Percentiles rank a stretch among this genome's conserved stretches.
phyloP scores from a whole-genome alignment of 1,140 invertebrate genomes.

The Geopemphigus sp. region DNA sequence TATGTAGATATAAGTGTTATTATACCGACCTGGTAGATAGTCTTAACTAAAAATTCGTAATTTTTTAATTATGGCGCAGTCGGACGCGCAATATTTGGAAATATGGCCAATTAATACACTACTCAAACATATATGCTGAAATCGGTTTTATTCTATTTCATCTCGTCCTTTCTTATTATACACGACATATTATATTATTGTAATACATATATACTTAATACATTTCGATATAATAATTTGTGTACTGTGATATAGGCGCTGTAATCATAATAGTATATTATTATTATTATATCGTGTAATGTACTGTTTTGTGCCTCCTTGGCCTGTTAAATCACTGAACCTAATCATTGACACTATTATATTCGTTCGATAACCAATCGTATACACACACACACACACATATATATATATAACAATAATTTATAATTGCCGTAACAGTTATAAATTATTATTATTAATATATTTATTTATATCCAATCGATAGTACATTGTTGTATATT shows the following conservation, averaged over 20 bases:
- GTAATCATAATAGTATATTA: background rate
- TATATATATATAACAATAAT: too few relatives aligned
- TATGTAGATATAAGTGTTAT: too few relatives aligned
- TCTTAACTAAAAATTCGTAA: too few relatives aligned
- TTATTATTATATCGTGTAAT: background rate
- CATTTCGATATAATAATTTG: background rate
- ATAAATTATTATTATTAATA: conserved; percentile 17
- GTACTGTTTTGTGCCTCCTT: background rate
- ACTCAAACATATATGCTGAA: too few relatives aligned
- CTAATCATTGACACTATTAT: conserved; percentile 23
- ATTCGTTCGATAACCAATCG: background rate
- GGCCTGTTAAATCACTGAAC: conserved; percentile 31
- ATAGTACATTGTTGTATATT: background rate
- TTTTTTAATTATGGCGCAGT: too few relatives aligned
- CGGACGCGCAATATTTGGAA: too few relatives aligned
- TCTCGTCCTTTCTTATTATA: too few relatives aligned
- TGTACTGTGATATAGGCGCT: background rate
- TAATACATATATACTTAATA: background rate
- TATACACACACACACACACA: too few relatives aligned
- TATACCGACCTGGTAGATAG: too few relatives aligned
- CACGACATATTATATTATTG: background rate
- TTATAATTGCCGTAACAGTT: conserved; percentile 8
- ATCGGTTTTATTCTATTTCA: too few relatives aligned
- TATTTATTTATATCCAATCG: conserved; percentile 4
- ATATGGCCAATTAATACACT: too few relatives aligned